Base-by-base conservation (phyloP, 2,888 invertebrate species). In the Anoplius nigerrimus region DNA sequence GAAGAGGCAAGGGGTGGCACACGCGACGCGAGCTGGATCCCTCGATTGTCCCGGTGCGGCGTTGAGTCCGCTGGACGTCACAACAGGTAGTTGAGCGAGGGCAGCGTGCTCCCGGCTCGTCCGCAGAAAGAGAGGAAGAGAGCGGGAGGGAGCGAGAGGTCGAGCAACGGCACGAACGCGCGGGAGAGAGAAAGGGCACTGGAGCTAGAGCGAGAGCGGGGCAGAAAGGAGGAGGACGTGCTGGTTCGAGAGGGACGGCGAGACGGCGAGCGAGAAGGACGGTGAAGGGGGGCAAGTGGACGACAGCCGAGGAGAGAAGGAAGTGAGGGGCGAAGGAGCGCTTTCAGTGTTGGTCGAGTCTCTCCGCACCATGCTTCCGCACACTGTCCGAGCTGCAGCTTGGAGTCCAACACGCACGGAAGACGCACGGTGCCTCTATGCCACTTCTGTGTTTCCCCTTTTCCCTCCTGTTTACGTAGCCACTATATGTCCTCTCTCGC, bases 41-140 rank as follows among this genome's bases (percentile, higher is more conserved):
- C 62, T 54, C 68, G 72, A 72, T 73, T 76, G 22, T 67, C 68
- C 70, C 72, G 66, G 56, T 73, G 78, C 64, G 34, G 34, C 34
- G 74, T 78, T 72, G 71, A 74, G 65, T 73, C 73, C 78, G 74
- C 76, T 78, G 79, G 67, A 84, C 82, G 84, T 85, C 84, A 86
- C 87, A 86, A 86, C 86, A 86, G 87, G 86, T 86, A 86, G 87
- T 86, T 83, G 87, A 79, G 57, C 79, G 82, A 81, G 79, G 69
- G 78, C 77, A 80, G 83, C 82, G 82, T 84, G 86, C 79, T 82
- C 69, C 80, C 75, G 34, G 79, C 71, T 74, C 74, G 76, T 72
- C 71, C 76, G 74, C 71, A 66, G 75, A 70, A 74, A 75, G 76
- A 74, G 77, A 75, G 62, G 69, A 69, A 71, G 58, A 62, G 71